A percentile compares a stretch with the other conserved stretches of the same genome.
Conservation (phyloP, 2,888 invertebrate species). For the Drosophila pseudotalamancana region DNA sequence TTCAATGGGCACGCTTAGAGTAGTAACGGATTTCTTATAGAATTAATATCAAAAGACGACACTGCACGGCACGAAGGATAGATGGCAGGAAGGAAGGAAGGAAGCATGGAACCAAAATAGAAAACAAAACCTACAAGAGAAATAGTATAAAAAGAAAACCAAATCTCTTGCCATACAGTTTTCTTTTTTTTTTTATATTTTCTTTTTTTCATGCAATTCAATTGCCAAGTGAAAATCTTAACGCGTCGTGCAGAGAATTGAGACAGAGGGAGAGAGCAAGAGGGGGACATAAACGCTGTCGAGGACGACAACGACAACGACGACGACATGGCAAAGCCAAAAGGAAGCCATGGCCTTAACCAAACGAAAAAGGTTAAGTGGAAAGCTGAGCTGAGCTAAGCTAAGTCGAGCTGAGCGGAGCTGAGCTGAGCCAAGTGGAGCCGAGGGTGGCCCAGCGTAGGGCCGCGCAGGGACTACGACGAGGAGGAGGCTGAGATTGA, state of each 20-base stretch:
- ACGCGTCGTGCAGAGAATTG: conserved; percentile 18
- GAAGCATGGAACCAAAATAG: conserved; percentile 4
- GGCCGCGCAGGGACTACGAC: no score
- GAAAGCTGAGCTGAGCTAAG: conserved; percentile 66
- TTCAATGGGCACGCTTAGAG: conserved; percentile 74
- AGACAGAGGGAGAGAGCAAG: neutral
- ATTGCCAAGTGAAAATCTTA: conserved; percentile 65
- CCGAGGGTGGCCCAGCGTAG: no score
- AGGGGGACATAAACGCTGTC: conserved; percentile 12
- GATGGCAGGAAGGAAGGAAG: conserved; percentile 15
- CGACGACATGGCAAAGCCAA: conserved; percentile 47
- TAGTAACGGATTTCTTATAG: conserved; percentile 73
- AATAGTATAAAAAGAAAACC: neutral
- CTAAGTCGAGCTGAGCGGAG: conserved; percentile 14
- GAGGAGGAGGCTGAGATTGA: conserved; percentile 46
- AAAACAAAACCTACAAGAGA: neutral
- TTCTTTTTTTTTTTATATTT: conserved; percentile 38
- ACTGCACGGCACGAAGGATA: conserved; percentile 4
- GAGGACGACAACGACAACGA: conserved; percentile 22
- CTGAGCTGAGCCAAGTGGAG: conserved; percentile 3
- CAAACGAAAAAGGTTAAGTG: conserved; percentile 70
- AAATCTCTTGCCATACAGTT: conserved; percentile 32
- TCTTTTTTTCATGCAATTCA: conserved; percentile 64
- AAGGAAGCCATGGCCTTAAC: conserved; percentile 50
- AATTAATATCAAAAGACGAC: conserved; percentile 72